A percentile compares a stretch with the other conserved stretches of the same genome.
phyloP scores from a whole-genome alignment of 2,113 vertebrate species.

The Heptranchias perlo region DNA sequence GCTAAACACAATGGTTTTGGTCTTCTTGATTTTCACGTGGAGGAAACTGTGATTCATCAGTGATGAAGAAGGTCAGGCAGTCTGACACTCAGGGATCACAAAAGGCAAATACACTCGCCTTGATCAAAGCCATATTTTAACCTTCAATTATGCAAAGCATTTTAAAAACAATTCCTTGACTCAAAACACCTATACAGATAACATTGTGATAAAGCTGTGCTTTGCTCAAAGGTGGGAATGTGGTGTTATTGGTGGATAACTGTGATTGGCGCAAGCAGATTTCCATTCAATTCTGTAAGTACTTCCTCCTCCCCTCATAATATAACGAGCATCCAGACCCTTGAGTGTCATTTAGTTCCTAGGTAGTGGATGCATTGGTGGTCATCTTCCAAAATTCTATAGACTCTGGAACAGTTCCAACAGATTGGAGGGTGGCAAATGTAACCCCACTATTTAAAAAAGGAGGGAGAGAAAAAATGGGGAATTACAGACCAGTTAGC shows the following conservation, averaged over 20 bases:
- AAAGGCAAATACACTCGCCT: neutral
- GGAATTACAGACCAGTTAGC: too few relatives aligned
- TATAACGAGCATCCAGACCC: neutral
- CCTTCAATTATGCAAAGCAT: neutral
- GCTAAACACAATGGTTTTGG: too few relatives aligned
- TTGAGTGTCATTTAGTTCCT: neutral
- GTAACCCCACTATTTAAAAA: too few relatives aligned
- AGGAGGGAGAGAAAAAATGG: too few relatives aligned
- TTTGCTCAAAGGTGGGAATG: neutral
- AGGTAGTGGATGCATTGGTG: too few relatives aligned
- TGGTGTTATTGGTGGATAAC: neutral
- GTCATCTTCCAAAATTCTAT: too few relatives aligned
- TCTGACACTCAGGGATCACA: neutral
- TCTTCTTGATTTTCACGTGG: too few relatives aligned
- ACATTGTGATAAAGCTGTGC: too few relatives aligned
- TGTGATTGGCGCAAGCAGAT: neutral
- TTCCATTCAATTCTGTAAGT: neutral
- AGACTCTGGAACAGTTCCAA: too few relatives aligned
- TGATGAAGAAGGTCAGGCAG: neutral
- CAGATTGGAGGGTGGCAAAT: too few relatives aligned
- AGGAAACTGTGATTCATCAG: neutral
- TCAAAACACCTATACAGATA: neutral
- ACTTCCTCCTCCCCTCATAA: neutral
- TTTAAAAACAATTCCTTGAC: neutral
- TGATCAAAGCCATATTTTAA: neutral